Evolutionary conservation across 64 coral and sea anemone species (phyloP), one percentile per base, ranked within the genome.

Genomic region (Montipora cactus): DNA sequence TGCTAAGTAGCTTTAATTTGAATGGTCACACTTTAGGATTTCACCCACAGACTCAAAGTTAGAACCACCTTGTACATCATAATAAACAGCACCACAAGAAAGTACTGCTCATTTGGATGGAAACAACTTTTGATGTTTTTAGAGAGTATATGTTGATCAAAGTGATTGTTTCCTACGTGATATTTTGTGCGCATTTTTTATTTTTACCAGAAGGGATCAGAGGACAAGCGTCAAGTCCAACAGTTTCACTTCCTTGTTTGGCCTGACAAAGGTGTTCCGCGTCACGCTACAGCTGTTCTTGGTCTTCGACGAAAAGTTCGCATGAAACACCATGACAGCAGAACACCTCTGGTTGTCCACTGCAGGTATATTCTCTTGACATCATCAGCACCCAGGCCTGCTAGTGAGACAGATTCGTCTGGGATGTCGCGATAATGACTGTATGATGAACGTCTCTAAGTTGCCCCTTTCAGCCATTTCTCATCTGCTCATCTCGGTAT

Each of bases 221-320:
- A 49, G 2, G 83, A 92, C 50, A 88, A 48, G 50, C 83, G 94
- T 10, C 51, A 59, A 21, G 77, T 95, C 4, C 49, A 75, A 7
- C 94, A 95, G 13, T 95, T 95, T 86, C 89, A 95, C 16, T 95
- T 92, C 70, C 87, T 86, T 47, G 89, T 91, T 12, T 95, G 94
- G 94, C 94, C 94, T 7, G 94, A 95, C 47, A 91, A 92, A 47
- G 94, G 94, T 11, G 94, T 95, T 51, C 94, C 94, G 28, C 94
- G 86, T 5, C 80, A 92, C 47, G 59, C 94, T 19, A 95, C 94
- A 49, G 90, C 89, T 64, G 76, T 95, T 45, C 83, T 95, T 20
- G 90, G 59, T 16, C 73, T 95, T 12, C 11, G 94, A 62, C 23
- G 74, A 74, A 84, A 91, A 71, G 89, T 95, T 59, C 84, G 74